Percentiles rank a stretch among this genome's conserved stretches.
phyloP scores from a whole-genome alignment of 2,888 invertebrate genomes.

The Panzeria rudis region DNA sequence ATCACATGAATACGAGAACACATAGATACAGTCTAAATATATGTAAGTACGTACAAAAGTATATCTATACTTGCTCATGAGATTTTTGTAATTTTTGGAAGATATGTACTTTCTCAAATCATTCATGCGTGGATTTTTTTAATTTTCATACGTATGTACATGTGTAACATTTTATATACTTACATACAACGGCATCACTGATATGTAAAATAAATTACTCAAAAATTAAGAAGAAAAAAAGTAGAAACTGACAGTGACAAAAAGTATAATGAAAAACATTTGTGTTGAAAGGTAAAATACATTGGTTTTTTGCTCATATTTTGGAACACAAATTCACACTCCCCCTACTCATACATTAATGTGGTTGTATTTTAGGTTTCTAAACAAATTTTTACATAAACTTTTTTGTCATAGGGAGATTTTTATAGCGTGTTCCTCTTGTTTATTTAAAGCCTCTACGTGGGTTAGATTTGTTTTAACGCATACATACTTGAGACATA shows the following conservation, averaged over 20 bases:
- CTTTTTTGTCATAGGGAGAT: not conserved
- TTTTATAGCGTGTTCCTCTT: not conserved
- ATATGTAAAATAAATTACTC: slow-evolving; percentile 2
- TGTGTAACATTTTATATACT: not conserved
- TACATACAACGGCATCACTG: not conserved
- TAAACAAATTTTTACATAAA: not conserved
- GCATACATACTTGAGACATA: no score
- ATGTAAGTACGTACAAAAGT: not conserved
- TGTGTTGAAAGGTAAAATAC: not conserved
- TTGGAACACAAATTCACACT: not conserved
- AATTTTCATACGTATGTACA: not conserved
- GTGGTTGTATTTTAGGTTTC: not conserved
- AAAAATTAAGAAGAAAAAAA: not conserved
- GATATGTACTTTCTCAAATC: slow-evolving; percentile 60
- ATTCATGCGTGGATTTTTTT: slow-evolving; percentile 31
- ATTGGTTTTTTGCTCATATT: not conserved
- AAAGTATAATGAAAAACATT: not conserved
- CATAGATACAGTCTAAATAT: no score
- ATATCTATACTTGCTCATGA: not conserved
- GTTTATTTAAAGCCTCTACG: no score
- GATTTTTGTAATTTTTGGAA: slow-evolving; percentile 14
- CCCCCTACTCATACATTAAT: not conserved
- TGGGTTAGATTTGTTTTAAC: no score
- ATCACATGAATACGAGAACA: no score
- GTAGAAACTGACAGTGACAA: not conserved